phyloP scores from a whole-genome alignment of 2,797 vertebrate species.

The Pampus argenteus region DNA sequence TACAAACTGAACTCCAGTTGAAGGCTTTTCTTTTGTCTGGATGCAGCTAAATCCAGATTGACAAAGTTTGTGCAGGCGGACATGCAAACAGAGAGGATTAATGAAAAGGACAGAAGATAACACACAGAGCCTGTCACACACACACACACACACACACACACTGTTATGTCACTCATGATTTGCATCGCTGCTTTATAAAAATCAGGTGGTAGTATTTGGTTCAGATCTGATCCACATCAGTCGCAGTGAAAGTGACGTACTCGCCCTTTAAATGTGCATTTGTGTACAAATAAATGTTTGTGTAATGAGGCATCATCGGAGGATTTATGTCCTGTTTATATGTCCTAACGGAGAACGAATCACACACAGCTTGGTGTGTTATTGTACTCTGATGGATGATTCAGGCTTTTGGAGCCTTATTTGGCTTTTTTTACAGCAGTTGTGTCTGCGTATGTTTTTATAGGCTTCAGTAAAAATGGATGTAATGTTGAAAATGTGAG shows the following conservation, averaged over 20 bases:
- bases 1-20: constrained; percentile 13
- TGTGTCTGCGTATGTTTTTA: no score
- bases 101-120: constrained; percentile 31
- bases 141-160: constrained; percentile 3
- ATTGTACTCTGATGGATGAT: neutral
- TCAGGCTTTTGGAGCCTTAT: no score
- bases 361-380: neutral
- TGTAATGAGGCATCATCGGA: neutral
- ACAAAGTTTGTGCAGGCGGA: constrained; percentile 53
- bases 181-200: constrained; percentile 45
- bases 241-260: constrained; percentile 14
- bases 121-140: constrained; percentile 20
- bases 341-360: neutral
- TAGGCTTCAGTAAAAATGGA: no score
- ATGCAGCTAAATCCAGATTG: constrained; percentile 45
- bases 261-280: neutral
- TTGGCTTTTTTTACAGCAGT: no score
- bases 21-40: constrained; percentile 56
- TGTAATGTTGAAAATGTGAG: no score
- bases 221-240: constrained; percentile 34
- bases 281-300: constrained; percentile 8
- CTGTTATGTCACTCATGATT: constrained; percentile 42
- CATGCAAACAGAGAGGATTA: constrained; percentile 56
- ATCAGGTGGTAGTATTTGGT: constrained; percentile 45
- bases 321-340: constrained; percentile 11